Base-by-base conservation (phyloP, 1,140 invertebrate genomes). In the Drosophila obscura region DNA sequence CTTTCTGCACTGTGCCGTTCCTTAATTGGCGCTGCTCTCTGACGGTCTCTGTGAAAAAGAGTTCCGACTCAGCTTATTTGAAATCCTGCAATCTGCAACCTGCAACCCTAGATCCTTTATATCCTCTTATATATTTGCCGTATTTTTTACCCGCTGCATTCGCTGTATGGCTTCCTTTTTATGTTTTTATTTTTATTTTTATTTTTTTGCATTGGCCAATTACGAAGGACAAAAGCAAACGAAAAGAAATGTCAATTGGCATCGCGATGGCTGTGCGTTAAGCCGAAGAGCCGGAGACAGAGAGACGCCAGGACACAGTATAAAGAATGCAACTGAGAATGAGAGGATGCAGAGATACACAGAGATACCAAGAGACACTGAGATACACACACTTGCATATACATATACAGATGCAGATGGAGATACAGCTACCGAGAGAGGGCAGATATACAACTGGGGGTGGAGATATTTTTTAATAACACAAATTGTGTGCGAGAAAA, bases 221-320 rank as follows among this genome's bases (percentile, higher is more conserved):
- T 75, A 75, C 72, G 72, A 43, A 35, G 53, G 60, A 52, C 48
- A 74, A 73, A 73, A 57, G 69, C 56, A 55, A 73, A 73, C 48
- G 61, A 44, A 75, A 75, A 75, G 55, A 73, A 75, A 66, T 75
- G 72, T 74, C 72, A 75, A 74, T 74, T 74, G 72, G 68, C 35
- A 11, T 39, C 9, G 35, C 35, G 35, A 39, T 68, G 56, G 19
- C 22, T 58, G 55, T 68, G 55, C 48, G 60, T 45, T 35, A 49
- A 43, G 57, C 63, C n/a, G 22, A 41, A 43, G 59, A 57, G 35
- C 35, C 35, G 35, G 9, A 35, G 31, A 35, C 31, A 35, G 35
- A 7, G 35, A 39, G 9, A 11, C 35, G 35, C 35, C 35, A 5
- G 35, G 35, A 39, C 35, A 39, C 35, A 4, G 35, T 0, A 69